Conservation (phyloP, 1,140 invertebrate species). For the Neodiprion virginianus region DNA sequence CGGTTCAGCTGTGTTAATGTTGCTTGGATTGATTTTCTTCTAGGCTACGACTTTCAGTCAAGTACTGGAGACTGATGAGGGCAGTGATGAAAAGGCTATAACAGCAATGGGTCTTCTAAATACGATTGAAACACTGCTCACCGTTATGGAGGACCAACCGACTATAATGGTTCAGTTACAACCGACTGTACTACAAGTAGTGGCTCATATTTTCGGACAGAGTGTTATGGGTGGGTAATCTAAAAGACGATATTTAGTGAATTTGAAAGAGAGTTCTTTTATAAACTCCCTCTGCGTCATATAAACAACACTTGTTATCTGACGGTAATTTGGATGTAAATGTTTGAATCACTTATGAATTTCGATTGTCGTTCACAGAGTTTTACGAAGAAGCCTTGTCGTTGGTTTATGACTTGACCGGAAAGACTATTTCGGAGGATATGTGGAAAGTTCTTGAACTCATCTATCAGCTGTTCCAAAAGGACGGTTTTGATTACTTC, state of each 20-base stretch:
- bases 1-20: neutral
- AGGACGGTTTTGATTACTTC: slow-evolving; percentile 96
- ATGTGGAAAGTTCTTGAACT: slow-evolving; percentile 97
- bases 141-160: slow-evolving; percentile 92
- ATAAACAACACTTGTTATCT: neutral
- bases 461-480: slow-evolving; percentile 89
- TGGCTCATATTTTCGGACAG: slow-evolving; percentile 86
- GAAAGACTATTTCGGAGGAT: slow-evolving; percentile 85
- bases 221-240: slow-evolving; percentile 75
- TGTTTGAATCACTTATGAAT: slow-evolving; percentile 4
- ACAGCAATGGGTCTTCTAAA: slow-evolving; percentile 96
- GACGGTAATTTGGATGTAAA: neutral
- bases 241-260: neutral
- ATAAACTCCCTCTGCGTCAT: slow-evolving; percentile 14
- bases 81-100: slow-evolving; percentile 95
- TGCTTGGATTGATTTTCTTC: slow-evolving; percentile 25
- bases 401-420: slow-evolving; percentile 91
- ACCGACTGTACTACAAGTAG: slow-evolving; percentile 91
- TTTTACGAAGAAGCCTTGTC: slow-evolving; percentile 97
- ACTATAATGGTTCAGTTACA: slow-evolving; percentile 90
- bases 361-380: slow-evolving; percentile 68
- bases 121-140: slow-evolving; percentile 94
- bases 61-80: slow-evolving; percentile 84
- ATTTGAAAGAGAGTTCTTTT: slow-evolving; percentile 14
- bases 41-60: slow-evolving; percentile 90